Evolutionary conservation across 2,113 vertebrate species (phyloP).

Genomic region (Oryzias woworae): DNA sequence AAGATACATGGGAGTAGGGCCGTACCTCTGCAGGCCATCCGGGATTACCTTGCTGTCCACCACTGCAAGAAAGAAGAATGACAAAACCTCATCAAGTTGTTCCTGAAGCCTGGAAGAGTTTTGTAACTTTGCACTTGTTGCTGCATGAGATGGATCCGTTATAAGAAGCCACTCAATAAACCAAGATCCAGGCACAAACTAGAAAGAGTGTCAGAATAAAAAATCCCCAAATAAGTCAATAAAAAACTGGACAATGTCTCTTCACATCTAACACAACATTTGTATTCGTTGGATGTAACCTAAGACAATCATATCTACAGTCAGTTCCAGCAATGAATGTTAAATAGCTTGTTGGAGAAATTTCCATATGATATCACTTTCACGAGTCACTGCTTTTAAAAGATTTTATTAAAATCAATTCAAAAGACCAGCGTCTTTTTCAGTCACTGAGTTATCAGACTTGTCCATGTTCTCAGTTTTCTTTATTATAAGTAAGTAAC

Average conservation of each 20-base stretch:
- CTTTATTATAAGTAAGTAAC: conserved; percentile 23
- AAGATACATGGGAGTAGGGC: conserved; percentile 86
- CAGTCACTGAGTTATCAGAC: conserved; percentile 42
- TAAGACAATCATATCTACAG: conserved; percentile 48
- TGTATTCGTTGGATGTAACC: conserved; percentile 49
- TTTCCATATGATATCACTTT: conserved; percentile 55
- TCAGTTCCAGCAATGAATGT: conserved; percentile 40
- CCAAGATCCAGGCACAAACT: conserved; percentile 39
- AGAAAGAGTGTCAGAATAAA: conserved; percentile 10
- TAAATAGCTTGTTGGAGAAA: conserved; percentile 49
- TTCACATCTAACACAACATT: conserved; percentile 48
- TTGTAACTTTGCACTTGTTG: conserved; percentile 4
- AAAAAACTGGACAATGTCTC: conserved; percentile 7
- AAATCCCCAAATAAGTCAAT: conserved; percentile 26
- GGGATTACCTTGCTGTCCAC: conserved; percentile 77
- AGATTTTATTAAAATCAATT: conserved; percentile 38
- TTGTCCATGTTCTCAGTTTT: conserved; percentile 20
- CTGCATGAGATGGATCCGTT: conserved; percentile 10
- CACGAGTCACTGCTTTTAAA: conserved; percentile 47
- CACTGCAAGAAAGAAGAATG: conserved; percentile 74
- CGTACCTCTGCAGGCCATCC: conserved; percentile 81
- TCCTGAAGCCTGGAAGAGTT: neutral
- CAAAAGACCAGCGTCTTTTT: conserved; percentile 33
- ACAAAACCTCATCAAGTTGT: neutral
- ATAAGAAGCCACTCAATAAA: conserved; percentile 18